Evolutionary conservation across 2,888 invertebrate genomes (phyloP).

Genomic region (Linyphia triangularis): DNA sequence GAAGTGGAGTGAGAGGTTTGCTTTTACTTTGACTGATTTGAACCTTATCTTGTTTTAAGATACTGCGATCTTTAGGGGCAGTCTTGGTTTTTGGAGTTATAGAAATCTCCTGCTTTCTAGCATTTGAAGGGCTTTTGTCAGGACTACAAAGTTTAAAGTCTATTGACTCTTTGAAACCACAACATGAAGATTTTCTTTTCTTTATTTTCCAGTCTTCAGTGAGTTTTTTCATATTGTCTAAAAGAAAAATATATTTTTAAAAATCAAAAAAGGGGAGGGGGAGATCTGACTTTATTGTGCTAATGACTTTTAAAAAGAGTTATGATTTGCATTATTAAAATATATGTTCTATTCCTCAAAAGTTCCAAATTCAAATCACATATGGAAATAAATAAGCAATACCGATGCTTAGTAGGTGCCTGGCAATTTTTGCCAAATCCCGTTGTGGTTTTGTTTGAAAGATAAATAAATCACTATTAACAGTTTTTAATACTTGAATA

Average conservation of each 20-base stretch:
- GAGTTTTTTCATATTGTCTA: constrained; percentile 46
- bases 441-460: too few relatives aligned
- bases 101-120: background rate
- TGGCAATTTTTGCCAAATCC: too few relatives aligned
- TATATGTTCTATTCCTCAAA: too few relatives aligned
- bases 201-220: constrained; percentile 66
- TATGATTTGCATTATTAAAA: too few relatives aligned
- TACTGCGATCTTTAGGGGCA: background rate
- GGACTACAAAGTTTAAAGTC: constrained; percentile 30
- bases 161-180: constrained; percentile 51
- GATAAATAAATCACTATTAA: too few relatives aligned
- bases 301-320: too few relatives aligned
- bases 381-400: too few relatives aligned
- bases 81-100: background rate
- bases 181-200: constrained; percentile 12
- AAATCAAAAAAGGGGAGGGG: background rate
- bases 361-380: too few relatives aligned
- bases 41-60: background rate
- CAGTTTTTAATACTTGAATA: too few relatives aligned
- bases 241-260: background rate
- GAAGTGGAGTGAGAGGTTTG: background rate
- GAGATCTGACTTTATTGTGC: too few relatives aligned
- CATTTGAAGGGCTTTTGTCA: background rate
- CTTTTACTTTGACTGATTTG: background rate
- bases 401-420: too few relatives aligned